These are phyloP conservation scores for Distichodus sexfasciatus DNA, from an alignment of 2,797 vertebrate genomes.

Conservation along the genomic window DNA sequence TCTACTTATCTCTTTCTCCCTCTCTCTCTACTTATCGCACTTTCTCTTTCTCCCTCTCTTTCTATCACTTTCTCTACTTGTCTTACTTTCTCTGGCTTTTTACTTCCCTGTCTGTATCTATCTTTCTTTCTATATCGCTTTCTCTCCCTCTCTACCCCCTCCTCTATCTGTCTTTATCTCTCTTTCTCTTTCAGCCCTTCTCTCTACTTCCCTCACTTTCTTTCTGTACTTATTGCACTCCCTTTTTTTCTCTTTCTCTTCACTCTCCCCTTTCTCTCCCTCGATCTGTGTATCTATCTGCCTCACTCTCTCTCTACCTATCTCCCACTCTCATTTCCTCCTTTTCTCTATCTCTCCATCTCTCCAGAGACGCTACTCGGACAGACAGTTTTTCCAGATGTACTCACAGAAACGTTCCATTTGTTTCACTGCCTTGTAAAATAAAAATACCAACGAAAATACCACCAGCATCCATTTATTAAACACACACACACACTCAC, in stretches of 20 bases:
- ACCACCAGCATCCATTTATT: slow-evolving; percentile 29
- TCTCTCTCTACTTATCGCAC: not conserved
- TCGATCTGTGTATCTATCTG: not conserved
- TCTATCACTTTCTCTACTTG: not conserved
- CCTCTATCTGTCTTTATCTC: not conserved
- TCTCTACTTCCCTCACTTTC: slow-evolving; percentile 12
- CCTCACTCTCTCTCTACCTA: not conserved
- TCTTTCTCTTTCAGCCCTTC: not conserved
- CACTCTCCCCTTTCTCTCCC: slow-evolving; percentile 2
- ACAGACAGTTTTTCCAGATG: slow-evolving; percentile 48
- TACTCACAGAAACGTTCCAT: slow-evolving; percentile 36
- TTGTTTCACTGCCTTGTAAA: slow-evolving; percentile 38
- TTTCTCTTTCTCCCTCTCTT: not conserved
- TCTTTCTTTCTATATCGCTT: slow-evolving; percentile 4
- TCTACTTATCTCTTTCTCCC: not conserved
- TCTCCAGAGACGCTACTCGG: not conserved
- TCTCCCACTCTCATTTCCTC: slow-evolving; percentile 16
- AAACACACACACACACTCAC: not conserved
- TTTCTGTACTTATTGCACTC: too few species aligned
- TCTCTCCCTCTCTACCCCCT: not conserved
- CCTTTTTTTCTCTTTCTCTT: too few species aligned
- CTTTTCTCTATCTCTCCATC: slow-evolving; percentile 8
- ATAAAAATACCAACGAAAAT: slow-evolving; percentile 15
- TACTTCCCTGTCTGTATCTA: slow-evolving; percentile 8
- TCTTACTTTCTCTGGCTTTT: too few species aligned